Base-by-base conservation (phyloP, 2,797 vertebrate genomes). In the Trichosurus vulpecula region DNA sequence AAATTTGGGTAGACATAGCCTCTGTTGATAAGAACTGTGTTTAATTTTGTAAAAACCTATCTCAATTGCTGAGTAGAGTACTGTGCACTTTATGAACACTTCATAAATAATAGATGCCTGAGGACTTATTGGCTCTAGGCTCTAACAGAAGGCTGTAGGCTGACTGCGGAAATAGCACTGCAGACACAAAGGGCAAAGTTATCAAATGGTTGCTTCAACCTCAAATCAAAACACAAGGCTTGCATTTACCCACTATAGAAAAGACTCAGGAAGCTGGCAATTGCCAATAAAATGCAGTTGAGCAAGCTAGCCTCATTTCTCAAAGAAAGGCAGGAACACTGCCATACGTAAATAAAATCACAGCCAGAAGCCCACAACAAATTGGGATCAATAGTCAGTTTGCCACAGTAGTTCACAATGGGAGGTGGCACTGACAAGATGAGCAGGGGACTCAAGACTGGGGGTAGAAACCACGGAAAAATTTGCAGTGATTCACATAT, bases 71-170 rank as follows among this genome's bases (percentile, higher is more conserved):
- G 94, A 61, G 95, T 92, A 56, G 41, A 61, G 13, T 54, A 0
- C 52, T 90, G 8, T 4, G 22, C 25, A 90, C 9, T 41, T 13
- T 90, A 0, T 91, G 25, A 90, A 51, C 14, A 58, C 58, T 94
- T 93, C 95, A 58, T 81, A 94, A 66, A 47, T 94, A 66, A 91
- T 53, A 27, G 52, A 41, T 8, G 56, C 27, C 91, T 94, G 13
- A 52, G 53, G 35, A 92, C 29, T 92, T 52, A 94, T 93, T 91
- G 92, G 31, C 56, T 94, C 92, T 93, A 91, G 3, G 25, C 22
- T 87, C 41, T 87, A 51, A 87, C 41, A 51, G 41, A 87, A 87
- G 27, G 22, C 41, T 51, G 41, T 87, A 87, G 41, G 41, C 41
- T 87, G 22, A 87, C 74, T 87, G 31, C 74, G 87, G 41, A 74